Evolutionary conservation across 1,140 invertebrate genomes (phyloP).

Genomic region (Diorhabda elongata): DNA sequence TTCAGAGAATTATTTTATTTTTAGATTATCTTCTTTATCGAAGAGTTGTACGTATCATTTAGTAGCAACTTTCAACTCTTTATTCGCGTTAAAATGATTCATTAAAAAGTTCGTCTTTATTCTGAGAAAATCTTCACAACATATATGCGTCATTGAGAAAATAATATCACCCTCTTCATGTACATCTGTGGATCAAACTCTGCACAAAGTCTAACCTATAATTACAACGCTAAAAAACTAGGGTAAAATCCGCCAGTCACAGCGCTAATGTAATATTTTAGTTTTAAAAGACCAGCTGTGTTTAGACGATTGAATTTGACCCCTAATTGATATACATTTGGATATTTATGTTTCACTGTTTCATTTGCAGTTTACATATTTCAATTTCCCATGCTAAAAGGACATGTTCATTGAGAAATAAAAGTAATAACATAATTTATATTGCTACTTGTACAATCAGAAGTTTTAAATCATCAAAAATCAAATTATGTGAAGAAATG

Average conservation of each 20-base stretch:
- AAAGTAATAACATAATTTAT: too few species aligned
- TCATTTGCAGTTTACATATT: background rate
- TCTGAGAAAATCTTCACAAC: background rate
- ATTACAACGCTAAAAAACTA: slow-evolving; percentile 32
- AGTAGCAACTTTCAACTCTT: too few species aligned
- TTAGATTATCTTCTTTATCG: too few species aligned
- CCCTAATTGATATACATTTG: slow-evolving; percentile 1
- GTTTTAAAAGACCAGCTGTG: slow-evolving; percentile 25
- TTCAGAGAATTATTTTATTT: too few species aligned
- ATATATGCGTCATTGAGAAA: background rate
- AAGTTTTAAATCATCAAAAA: too few species aligned
- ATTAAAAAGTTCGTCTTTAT: background rate
- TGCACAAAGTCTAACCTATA: slow-evolving; percentile 32
- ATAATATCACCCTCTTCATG: slow-evolving; percentile 17
- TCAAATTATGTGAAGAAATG: too few species aligned
- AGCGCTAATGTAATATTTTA: slow-evolving; percentile 29
- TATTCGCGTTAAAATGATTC: background rate
- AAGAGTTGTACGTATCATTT: too few species aligned
- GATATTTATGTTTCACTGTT: background rate
- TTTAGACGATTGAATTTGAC: slow-evolving; percentile 16
- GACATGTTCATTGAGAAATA: too few species aligned
- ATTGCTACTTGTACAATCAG: too few species aligned
- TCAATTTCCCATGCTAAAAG: background rate
- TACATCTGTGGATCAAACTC: slow-evolving; percentile 26
- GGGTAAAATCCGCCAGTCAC: slow-evolving; percentile 30